These are phyloP conservation scores for Oplegnathus fasciatus DNA, from an alignment of 2,113 vertebrate genomes.

Conservation along the genomic window DNA sequence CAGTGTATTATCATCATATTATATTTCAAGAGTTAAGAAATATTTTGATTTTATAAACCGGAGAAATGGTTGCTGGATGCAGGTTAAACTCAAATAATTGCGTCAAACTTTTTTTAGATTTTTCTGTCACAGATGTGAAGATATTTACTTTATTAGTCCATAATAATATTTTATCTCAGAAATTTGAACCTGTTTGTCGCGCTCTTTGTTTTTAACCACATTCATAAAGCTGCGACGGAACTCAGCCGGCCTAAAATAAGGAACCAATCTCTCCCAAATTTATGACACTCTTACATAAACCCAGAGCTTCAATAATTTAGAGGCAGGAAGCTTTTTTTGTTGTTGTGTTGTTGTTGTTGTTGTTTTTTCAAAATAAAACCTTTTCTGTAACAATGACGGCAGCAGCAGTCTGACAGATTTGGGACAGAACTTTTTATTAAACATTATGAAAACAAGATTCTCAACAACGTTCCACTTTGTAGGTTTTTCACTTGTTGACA, in stretches of 20 bases:
- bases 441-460: conserved; percentile 88
- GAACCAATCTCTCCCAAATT: background rate
- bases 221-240: no score
- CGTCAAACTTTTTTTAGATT: background rate
- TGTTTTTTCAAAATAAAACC: background rate
- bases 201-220: background rate
- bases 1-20: background rate
- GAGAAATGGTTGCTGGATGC: background rate
- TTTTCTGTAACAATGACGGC: conserved; percentile 34
- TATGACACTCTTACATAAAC: conserved; percentile 9
- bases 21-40: background rate
- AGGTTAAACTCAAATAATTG: background rate
- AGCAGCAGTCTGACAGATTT: conserved; percentile 49
- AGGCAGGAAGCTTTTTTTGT: conserved; percentile 3
- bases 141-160: background rate
- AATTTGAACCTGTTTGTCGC: background rate
- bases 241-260: conserved; percentile 1
- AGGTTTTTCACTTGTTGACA: conserved; percentile 82
- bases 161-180: background rate
- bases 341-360: no score
- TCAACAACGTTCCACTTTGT: conserved; percentile 84
- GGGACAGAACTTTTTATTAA: conserved; percentile 89
- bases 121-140: background rate
- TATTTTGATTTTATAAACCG: background rate
- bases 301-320: conserved; percentile 24